Evolutionary conservation across 1,140 invertebrate species (phyloP), one percentile per base, ranked within the genome.

Genomic region (Eurosta solidaginis): DNA sequence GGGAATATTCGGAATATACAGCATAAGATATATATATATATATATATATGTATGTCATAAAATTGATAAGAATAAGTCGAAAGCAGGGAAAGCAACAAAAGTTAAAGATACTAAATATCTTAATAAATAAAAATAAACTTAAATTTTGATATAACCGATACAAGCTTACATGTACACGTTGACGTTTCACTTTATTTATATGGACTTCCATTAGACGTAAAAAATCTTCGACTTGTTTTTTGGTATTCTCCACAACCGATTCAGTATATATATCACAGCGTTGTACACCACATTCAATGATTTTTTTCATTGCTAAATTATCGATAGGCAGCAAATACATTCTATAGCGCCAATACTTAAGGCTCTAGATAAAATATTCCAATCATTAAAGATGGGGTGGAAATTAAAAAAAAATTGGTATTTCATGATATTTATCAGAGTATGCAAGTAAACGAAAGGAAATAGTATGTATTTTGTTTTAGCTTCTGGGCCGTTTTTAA

Each of bases 311-410:
- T 0, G 91, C 92, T 25, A 91, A 88, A 84, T 93, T 94, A 80
- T 92, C 91, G 6, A 93, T 86, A 3, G 97, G 97, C 52, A 99
- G 85, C 6, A 99, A 85, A 80, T 96, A 94, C 80, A 98, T 94
- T 33, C 97, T 91, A 87, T 97, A 96, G 80, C 97, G 91, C 97
- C 97, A 99, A 88, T 95, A 99, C 89, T 99, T 99, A 1, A 97
- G 89, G 12, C 92, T 91, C 93, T 95, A 12, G 12, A 47, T 47
- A 1, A 47, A 47, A 1, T 47, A 47, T 47, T 47, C n/a, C 45
- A 47, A 12, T 14, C 45, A 47, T n/a, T 14, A n/a, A n/a, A n/a
- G n/a, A n/a, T n/a, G n/a, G n/a, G n/a, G n/a, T n/a, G n/a, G n/a
- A n/a, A n/a, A n/a, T n/a, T n/a, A n/a, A n/a, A n/a, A n/a, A n/a